Evolutionary conservation across 2,113 vertebrate genomes (phyloP).

Genomic region (Aythya baeri): DNA sequence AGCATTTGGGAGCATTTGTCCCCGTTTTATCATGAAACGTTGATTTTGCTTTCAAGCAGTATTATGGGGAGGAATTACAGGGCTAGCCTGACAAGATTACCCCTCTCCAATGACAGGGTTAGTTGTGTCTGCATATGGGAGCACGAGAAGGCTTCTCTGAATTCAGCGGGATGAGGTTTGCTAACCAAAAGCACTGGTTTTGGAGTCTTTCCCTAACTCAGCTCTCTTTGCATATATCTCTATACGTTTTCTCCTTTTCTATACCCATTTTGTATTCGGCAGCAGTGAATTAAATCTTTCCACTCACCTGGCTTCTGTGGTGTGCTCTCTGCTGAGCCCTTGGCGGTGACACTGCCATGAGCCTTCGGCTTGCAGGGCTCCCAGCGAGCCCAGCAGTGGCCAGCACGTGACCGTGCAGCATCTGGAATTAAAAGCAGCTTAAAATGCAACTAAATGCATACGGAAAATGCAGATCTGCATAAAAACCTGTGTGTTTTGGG

Average conservation of each 20-base stretch:
- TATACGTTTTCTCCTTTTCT: not conserved
- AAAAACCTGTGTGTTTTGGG: not conserved
- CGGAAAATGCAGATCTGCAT: not conserved
- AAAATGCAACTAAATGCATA: not conserved
- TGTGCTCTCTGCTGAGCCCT: not conserved
- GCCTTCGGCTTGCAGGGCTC: not conserved
- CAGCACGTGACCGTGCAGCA: fast-evolving
- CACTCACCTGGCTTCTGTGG: not conserved
- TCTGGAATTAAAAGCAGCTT: not conserved
- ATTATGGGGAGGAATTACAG: not conserved
- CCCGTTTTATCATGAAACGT: not conserved
- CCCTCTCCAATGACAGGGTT: not conserved
- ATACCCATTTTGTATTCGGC: not conserved
- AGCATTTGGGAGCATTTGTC: not conserved
- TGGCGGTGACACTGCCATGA: not conserved
- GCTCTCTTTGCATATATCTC: not conserved
- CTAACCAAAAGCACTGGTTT: not conserved
- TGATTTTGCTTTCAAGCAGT: not conserved
- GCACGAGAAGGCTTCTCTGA: not conserved
- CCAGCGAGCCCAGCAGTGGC: not conserved
- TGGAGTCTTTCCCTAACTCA: not conserved
- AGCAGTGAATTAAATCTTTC: not conserved
- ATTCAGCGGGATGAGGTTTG: not conserved
- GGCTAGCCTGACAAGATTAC: not conserved
- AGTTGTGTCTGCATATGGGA: not conserved